Evolutionary conservation across 2,888 invertebrate genomes (phyloP).

Genomic region (Drosophila neotestacea): DNA sequence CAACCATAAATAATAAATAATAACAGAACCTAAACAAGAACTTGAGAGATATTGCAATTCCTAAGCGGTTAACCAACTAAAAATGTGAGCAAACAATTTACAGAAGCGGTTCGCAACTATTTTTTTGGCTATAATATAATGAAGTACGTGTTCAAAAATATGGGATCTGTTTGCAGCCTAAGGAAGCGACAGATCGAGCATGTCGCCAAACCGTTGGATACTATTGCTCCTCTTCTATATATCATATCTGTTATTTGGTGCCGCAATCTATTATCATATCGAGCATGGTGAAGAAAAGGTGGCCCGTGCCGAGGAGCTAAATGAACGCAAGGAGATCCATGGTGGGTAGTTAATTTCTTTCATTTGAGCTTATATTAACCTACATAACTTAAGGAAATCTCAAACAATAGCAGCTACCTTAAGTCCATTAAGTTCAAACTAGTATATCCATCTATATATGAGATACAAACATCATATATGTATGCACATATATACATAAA

Average conservation of each 20-base stretch:
- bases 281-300: conserved; percentile 90
- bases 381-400: no score
- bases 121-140: not conserved
- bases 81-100: conserved; percentile 46
- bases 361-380: not conserved
- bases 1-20: conserved; percentile 56
- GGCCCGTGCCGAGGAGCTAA: conserved; percentile 87
- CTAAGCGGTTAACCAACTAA: conserved; percentile 1
- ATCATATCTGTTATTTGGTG: conserved; percentile 92
- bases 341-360: conserved; percentile 85
- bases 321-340: conserved; percentile 89
- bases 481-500: not conserved
- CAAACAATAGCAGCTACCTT: not conserved
- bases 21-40: conserved; percentile 18
- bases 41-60: conserved; percentile 38
- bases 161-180: conserved; percentile 33
- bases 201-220: conserved; percentile 93
- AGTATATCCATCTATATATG: conserved; percentile 4
- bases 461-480: conserved; percentile 24
- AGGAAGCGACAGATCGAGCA: conserved; percentile 82
- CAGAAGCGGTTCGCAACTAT: conserved; percentile 2
- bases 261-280: conserved; percentile 93
- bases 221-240: conserved; percentile 91
- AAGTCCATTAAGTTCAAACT: not conserved
- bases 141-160: not conserved